These are phyloP conservation scores for Bradypus variegatus DNA, from an alignment of 2,797 vertebrate genomes.

Conservation along the genomic window DNA sequence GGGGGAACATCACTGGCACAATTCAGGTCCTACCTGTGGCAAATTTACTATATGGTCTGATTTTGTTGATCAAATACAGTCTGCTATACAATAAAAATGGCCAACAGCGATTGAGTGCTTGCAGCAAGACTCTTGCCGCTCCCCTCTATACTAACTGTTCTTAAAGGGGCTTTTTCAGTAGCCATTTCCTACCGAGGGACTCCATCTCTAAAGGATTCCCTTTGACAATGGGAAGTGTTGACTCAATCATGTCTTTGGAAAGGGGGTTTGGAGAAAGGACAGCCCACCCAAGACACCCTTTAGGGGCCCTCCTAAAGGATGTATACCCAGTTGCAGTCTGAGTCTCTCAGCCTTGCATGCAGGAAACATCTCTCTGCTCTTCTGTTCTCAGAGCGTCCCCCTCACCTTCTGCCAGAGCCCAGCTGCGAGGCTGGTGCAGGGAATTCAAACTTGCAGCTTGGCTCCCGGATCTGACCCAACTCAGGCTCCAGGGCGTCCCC, in stretches of 20 bases:
- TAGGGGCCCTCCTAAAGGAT: not conserved
- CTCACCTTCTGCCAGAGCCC: not conserved
- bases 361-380: not conserved
- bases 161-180: not conserved
- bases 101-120: not conserved
- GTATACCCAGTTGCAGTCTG: not conserved
- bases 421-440: not conserved
- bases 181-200: not conserved
- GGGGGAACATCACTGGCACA: not conserved
- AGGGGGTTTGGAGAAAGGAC: not conserved
- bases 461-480: not conserved
- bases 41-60: not conserved
- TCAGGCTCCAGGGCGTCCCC: not conserved
- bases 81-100: not conserved
- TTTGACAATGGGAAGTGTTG: not conserved
- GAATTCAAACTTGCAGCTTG: not conserved
- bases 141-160: not conserved
- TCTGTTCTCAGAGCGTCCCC: not conserved
- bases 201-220: not conserved
- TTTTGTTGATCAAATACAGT: not conserved
- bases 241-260: not conserved
- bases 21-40: not conserved
- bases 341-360: not conserved
- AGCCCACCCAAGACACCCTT: not conserved
- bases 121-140: not conserved